Conservation (phyloP, 2,888 invertebrate species). For the Synanthedon myopaeformis region DNA sequence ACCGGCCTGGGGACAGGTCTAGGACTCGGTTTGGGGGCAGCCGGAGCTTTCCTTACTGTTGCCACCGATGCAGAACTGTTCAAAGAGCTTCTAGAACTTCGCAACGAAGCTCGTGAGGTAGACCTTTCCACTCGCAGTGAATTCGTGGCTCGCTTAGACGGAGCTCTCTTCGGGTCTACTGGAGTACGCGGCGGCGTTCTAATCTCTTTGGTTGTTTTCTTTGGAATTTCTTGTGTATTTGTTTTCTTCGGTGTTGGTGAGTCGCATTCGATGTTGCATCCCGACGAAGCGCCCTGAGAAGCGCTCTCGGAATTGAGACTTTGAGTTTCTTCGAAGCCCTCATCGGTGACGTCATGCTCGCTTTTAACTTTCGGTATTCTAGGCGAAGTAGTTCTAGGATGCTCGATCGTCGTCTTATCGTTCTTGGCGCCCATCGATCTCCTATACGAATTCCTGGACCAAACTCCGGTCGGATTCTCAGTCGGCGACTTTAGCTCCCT, state of each 20-base stretch:
- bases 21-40: slow-evolving; percentile 47
- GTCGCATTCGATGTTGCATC: slow-evolving; percentile 76
- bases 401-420: slow-evolving; percentile 18
- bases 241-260: slow-evolving; percentile 57
- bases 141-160: slow-evolving; percentile 38
- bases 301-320: slow-evolving; percentile 88
- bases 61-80: slow-evolving; percentile 85
- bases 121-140: slow-evolving; percentile 79
- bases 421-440: slow-evolving; percentile 37
- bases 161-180: slow-evolving; percentile 33
- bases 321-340: slow-evolving; percentile 92
- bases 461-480: slow-evolving; percentile 71
- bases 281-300: slow-evolving; percentile 86
- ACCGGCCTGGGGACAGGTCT: slow-evolving; percentile 62
- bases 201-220: slow-evolving; percentile 66
- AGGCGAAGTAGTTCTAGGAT: slow-evolving; percentile 36
- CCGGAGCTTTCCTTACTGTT: slow-evolving; percentile 80
- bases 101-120: slow-evolving; percentile 81
- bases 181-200: slow-evolving; percentile 48
- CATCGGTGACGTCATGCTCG: slow-evolving; percentile 84
- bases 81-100: slow-evolving; percentile 85
- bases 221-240: slow-evolving; percentile 51
- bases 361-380: slow-evolving; percentile 66
- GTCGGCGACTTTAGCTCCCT: slow-evolving; percentile 74
- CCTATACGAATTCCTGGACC: slow-evolving; percentile 63